Conservation (phyloP, 2,888 invertebrate genomes). For the Drosophila multiciliata region DNA sequence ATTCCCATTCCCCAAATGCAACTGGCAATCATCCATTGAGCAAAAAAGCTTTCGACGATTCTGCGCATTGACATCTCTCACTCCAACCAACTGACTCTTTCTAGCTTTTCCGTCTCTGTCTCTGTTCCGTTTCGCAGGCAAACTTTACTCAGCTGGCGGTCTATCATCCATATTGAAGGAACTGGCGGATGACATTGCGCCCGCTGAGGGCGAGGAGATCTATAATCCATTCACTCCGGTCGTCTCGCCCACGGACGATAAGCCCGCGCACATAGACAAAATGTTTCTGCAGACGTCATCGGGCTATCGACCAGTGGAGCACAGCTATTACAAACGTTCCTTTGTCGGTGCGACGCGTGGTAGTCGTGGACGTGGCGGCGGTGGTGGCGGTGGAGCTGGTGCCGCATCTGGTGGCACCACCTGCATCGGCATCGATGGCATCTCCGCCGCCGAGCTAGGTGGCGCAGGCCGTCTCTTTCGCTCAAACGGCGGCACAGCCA, state of each 20-base stretch:
- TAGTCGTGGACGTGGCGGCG: constrained; percentile 25
- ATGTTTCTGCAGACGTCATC: constrained; percentile 85
- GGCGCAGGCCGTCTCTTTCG: constrained; percentile 66
- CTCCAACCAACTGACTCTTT: constrained; percentile 14
- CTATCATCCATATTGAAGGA: constrained; percentile 84
- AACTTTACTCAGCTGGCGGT: constrained; percentile 84
- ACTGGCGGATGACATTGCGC: constrained; percentile 85
- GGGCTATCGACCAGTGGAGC: constrained; percentile 85
- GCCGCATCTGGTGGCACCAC: constrained; percentile 24
- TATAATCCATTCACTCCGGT: constrained; percentile 86
- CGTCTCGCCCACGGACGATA: constrained; percentile 85
- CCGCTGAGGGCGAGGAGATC: constrained; percentile 85
- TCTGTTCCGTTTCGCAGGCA: constrained; percentile 67
- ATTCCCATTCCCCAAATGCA: constrained; percentile 5
- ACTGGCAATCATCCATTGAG: constrained; percentile 45
- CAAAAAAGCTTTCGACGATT: constrained; percentile 46
- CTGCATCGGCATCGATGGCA: constrained; percentile 69
- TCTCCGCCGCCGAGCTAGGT: constrained; percentile 61
- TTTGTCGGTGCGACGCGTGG: constrained; percentile 73
- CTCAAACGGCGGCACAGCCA: constrained; percentile 49
- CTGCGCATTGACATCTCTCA: constrained; percentile 43
- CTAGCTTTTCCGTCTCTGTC: constrained; percentile 8
- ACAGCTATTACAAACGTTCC: constrained; percentile 84
- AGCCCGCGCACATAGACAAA: constrained; percentile 85
- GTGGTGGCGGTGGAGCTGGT: constrained; percentile 26